Conservation (phyloP, 2,888 invertebrate species). For the Cyrtodaria siliqua region DNA sequence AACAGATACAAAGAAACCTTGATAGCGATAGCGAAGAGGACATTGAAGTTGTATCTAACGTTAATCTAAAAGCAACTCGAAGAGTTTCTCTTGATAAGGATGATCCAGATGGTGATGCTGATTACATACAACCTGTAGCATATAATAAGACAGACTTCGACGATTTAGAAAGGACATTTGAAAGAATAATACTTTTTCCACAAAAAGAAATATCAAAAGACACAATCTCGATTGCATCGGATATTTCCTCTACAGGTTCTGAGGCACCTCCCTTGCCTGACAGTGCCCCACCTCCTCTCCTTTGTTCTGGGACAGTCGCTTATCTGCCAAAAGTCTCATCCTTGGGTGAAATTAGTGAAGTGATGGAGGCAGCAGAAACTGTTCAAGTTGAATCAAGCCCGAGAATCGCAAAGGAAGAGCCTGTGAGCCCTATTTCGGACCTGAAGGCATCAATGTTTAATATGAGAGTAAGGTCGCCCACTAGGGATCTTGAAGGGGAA, state of each 20-base stretch:
- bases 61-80: slow-evolving; percentile 2
- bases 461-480: slow-evolving; percentile 62
- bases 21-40: slow-evolving; percentile 52
- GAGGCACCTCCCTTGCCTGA: slow-evolving; percentile 74
- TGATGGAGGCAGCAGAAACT: slow-evolving; percentile 20
- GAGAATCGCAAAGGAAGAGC: slow-evolving; percentile 3
- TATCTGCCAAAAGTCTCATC: slow-evolving; percentile 16
- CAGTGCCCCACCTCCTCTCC: slow-evolving; percentile 70
- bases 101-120: slow-evolving; percentile 38
- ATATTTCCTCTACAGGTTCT: slow-evolving; percentile 69
- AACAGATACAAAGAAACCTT: slow-evolving; percentile 1
- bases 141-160: slow-evolving; percentile 31
- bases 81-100: slow-evolving; percentile 9
- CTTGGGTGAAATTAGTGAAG: slow-evolving; percentile 34
- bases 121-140: slow-evolving; percentile 37
- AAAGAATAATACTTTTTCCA: slow-evolving; percentile 35
- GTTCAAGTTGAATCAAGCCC: not conserved
- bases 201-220: slow-evolving; percentile 47
- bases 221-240: slow-evolving; percentile 67
- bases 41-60: not conserved
- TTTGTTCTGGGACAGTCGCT: slow-evolving; percentile 1
- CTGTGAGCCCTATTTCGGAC: slow-evolving; percentile 50
- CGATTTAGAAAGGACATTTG: slow-evolving; percentile 45
- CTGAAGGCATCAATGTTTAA: slow-evolving; percentile 55
- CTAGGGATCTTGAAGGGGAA: slow-evolving; percentile 29